Evolutionary conservation across 2,888 invertebrate genomes (phyloP).

Genomic region (Rapana venosa): DNA sequence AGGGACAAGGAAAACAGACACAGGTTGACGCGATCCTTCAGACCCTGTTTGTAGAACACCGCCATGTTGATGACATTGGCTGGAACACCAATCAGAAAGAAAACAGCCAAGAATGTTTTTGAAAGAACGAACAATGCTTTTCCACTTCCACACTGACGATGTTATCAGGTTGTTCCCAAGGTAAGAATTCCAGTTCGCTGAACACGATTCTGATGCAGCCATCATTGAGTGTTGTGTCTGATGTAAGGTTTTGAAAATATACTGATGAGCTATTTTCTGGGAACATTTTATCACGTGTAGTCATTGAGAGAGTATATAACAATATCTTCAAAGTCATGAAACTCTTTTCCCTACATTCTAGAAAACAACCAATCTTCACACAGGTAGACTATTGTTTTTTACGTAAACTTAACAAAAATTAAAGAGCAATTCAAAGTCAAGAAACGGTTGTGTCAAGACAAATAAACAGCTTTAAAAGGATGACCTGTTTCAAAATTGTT

Average conservation of each 20-base stretch:
- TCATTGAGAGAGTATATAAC: too few species aligned
- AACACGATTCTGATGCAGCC: not conserved
- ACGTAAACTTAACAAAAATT: too few species aligned
- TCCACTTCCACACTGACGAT: conserved; percentile 13
- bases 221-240: not conserved
- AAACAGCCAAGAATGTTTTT: not conserved
- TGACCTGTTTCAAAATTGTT: too few species aligned
- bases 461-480: too few species aligned
- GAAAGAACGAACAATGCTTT: not conserved
- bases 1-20: not conserved
- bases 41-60: conserved; percentile 3
- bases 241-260: too few species aligned
- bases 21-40: not conserved
- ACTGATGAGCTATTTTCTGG: not conserved
- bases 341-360: too few species aligned
- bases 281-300: too few species aligned
- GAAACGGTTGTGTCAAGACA: too few species aligned
- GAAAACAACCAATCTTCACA: too few species aligned
- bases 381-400: too few species aligned
- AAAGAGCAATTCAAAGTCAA: too few species aligned
- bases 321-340: too few species aligned
- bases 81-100: conserved; percentile 1
- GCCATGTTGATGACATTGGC: conserved; percentile 18
- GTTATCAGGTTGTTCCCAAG: not conserved
- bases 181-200: not conserved